Percentiles rank a stretch among this genome's conserved stretches.
Conservation (phyloP, 2,888 invertebrate species). For the Drosophila pseudotalamancana region DNA sequence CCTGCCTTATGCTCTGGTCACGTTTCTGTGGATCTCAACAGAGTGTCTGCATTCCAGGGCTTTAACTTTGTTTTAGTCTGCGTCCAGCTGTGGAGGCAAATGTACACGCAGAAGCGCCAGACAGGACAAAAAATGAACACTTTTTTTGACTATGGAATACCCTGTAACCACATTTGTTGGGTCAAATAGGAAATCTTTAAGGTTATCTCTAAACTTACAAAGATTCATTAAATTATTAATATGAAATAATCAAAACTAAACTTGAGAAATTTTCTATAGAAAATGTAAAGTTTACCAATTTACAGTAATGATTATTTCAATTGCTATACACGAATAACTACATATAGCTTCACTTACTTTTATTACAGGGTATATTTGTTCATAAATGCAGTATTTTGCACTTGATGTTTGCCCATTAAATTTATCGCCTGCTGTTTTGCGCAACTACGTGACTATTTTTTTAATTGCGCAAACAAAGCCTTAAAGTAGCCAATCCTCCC, state of each 20-base stretch:
- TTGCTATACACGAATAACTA: too few species aligned
- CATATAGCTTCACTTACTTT: not conserved
- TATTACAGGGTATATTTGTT: slow-evolving; percentile 10
- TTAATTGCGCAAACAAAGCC: slow-evolving; percentile 41
- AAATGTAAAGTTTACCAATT: too few species aligned
- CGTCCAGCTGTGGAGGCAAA: slow-evolving; percentile 33
- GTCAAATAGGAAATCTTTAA: not conserved
- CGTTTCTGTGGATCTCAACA: slow-evolving; percentile 15
- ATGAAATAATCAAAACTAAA: too few species aligned
- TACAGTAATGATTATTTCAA: too few species aligned
- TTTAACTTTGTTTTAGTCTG: slow-evolving; percentile 30
- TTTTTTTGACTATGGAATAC: not conserved
- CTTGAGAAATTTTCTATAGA: too few species aligned
- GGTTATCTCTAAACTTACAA: too few species aligned
- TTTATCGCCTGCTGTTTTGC: slow-evolving; percentile 36
- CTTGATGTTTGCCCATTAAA: slow-evolving; percentile 17
- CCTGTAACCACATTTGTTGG: not conserved
- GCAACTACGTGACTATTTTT: slow-evolving; percentile 62
- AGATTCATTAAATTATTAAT: too few species aligned
- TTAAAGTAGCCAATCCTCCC: not conserved
- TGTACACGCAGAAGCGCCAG: slow-evolving; percentile 33
- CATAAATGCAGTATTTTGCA: slow-evolving; percentile 19
- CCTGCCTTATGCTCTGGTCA: slow-evolving; percentile 17
- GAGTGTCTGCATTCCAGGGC: slow-evolving; percentile 44
- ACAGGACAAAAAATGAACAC: not conserved